Evolutionary conservation across 1,140 invertebrate genomes (phyloP).

Genomic region (Pseudomyrmex sp.): DNA sequence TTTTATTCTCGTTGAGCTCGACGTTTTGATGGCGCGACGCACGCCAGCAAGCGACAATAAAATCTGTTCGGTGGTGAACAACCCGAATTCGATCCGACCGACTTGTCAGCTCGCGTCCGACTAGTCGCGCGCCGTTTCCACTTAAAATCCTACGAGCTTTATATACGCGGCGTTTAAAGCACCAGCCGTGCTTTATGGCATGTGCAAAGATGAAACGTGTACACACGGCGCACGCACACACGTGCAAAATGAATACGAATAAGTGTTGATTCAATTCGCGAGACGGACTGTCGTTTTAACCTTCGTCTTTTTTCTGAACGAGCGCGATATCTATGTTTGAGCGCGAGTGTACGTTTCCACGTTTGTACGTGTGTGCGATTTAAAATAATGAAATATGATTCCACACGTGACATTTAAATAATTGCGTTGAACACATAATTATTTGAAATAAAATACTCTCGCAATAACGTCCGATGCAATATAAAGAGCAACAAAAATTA

Average conservation of each 20-base stretch:
- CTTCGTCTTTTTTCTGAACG: background rate
- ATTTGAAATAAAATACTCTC: background rate
- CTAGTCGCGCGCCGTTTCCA: conserved; percentile 62
- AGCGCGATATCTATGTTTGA: background rate
- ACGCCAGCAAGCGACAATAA: conserved; percentile 19
- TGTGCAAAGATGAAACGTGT: conserved; percentile 48
- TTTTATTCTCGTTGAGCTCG: conserved; percentile 22
- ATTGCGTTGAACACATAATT: background rate
- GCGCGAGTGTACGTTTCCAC: background rate
- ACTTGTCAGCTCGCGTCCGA: background rate
- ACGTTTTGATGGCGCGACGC: conserved; percentile 49
- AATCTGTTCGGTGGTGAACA: conserved; percentile 36
- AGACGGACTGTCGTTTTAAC: background rate
- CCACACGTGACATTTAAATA: background rate
- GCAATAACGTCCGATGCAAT: background rate
- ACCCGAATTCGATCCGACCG: background rate
- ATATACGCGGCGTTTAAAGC: conserved; percentile 37
- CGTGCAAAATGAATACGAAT: conserved; percentile 66
- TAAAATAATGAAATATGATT: background rate
- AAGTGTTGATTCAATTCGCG: conserved; percentile 57
- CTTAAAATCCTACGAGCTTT: conserved; percentile 23
- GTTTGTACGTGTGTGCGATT: background rate
- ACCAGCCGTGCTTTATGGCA: conserved; percentile 50
- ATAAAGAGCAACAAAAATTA: background rate
- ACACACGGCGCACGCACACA: too few relatives aligned